Evolutionary conservation across 2,797 vertebrate genomes (phyloP).

Genomic region (Erpetoichthys calabaricus): DNA sequence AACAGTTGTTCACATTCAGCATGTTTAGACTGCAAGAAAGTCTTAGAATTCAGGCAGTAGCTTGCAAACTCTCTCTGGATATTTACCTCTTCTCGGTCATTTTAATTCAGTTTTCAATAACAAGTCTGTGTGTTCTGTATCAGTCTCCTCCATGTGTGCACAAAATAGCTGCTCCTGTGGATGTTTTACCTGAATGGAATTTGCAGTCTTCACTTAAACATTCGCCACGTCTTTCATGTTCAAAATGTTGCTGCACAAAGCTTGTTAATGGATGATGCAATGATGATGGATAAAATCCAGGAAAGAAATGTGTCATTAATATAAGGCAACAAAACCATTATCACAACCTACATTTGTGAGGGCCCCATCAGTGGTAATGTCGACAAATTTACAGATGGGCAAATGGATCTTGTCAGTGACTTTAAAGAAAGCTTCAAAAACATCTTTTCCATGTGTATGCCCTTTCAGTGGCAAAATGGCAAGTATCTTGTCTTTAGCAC

Average conservation of each 20-base stretch:
- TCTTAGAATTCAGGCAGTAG: too few species aligned
- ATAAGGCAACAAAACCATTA: conserved; percentile 14
- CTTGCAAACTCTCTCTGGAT: too few species aligned
- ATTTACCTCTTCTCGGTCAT: too few species aligned
- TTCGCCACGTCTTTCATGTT: conserved; percentile 20
- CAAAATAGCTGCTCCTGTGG: conserved; percentile 2
- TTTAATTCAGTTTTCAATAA: too few species aligned
- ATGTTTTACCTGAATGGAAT: conserved; percentile 10
- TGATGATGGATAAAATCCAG: conserved; percentile 14
- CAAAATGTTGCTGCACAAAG: conserved; percentile 12
- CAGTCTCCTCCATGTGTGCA: conserved; percentile 7
- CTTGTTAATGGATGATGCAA: conserved; percentile 17
- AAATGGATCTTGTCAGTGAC: conserved; percentile 2
- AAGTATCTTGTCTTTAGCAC: conserved; percentile 11
- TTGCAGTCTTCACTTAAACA: conserved; percentile 13
- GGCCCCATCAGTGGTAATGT: conserved; percentile 14
- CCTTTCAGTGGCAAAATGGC: conserved; percentile 11
- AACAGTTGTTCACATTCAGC: conserved; percentile 7
- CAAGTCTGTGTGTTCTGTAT: too few species aligned
- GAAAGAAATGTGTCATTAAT: conserved; percentile 14
- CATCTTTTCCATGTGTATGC: conserved; percentile 8
- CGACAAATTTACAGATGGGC: conserved; percentile 12
- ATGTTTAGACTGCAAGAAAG: too few species aligned
- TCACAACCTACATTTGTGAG: conserved; percentile 13
- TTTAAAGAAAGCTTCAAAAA: conserved; percentile 13